Conservation (phyloP, 2,888 invertebrate species). For the Lordiphosa fenestrarum region DNA sequence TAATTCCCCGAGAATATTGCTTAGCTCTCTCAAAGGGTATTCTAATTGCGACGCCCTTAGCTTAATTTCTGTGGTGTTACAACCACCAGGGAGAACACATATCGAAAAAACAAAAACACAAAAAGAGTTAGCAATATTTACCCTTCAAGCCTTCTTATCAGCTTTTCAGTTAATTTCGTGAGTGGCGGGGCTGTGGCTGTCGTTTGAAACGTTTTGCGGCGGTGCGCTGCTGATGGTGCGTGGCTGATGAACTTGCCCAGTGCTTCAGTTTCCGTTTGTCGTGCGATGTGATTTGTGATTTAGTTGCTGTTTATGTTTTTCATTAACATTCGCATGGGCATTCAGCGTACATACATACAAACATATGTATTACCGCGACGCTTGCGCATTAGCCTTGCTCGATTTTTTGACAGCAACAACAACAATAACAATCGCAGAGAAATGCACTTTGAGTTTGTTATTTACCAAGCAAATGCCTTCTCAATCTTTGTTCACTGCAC, state of each 20-base stretch:
- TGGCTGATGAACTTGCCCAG: constrained; percentile 19
- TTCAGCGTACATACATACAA: neutral
- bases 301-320: constrained; percentile 40
- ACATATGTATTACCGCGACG: constrained; percentile 2
- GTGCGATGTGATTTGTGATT: constrained; percentile 21
- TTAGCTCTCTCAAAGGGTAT: too few species aligned
- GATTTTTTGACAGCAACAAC: constrained; percentile 10
- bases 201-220: neutral
- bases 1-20: too few species aligned
- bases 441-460: constrained; percentile 12
- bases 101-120: neutral
- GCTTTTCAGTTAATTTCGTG: constrained; percentile 31
- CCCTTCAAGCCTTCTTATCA: constrained; percentile 38
- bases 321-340: constrained; percentile 48
- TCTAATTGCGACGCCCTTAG: neutral
- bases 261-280: constrained; percentile 13
- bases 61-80: neutral
- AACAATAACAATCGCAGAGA: constrained; percentile 21
- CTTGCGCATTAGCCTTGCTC: constrained; percentile 16
- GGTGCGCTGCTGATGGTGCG: constrained; percentile 1
- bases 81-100: neutral
- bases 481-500: constrained; percentile 3
- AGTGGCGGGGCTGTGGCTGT: constrained; percentile 11
- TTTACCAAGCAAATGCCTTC: too few species aligned
- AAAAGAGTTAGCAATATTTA: constrained; percentile 35